Percentiles rank a stretch among this genome's conserved stretches.
Conservation (phyloP, 2,113 vertebrate species). For the Aplodontia rufa region DNA sequence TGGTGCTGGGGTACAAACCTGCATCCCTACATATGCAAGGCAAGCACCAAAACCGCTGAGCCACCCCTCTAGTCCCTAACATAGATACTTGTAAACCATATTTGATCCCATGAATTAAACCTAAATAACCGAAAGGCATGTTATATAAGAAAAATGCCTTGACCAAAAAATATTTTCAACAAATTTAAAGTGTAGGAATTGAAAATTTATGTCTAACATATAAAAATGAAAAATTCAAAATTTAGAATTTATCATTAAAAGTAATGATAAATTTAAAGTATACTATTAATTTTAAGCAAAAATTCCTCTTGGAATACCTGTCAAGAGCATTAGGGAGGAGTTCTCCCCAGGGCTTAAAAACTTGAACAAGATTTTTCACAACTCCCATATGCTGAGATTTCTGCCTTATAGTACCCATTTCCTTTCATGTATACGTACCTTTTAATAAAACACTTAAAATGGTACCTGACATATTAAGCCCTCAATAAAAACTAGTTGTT, state of each 20-base stretch:
- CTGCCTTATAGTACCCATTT: background rate
- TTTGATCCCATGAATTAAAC: background rate
- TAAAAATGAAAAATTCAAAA: constrained; percentile 17
- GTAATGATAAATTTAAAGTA: constrained; percentile 24
- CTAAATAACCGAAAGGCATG: constrained; percentile 3
- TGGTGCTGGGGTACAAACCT: no score
- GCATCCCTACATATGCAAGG: no score
- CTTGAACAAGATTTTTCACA: background rate
- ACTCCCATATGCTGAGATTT: background rate
- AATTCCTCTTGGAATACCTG: background rate
- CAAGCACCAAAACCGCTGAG: no score
- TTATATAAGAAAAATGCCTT: constrained; percentile 10
- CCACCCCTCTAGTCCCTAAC: no score
- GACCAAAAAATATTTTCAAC: background rate
- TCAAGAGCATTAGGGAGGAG: background rate
- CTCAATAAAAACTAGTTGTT: background rate
- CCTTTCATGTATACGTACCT: background rate
- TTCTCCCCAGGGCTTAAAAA: background rate
- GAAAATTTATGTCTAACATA: background rate
- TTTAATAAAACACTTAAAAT: background rate
- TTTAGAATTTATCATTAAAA: no score
- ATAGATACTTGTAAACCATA: background rate
- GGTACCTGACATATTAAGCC: background rate
- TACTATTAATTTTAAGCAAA: constrained; percentile 31
- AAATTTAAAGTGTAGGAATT: background rate